These are phyloP conservation scores for Sarcophaga bullata DNA, from an alignment of 1,140 invertebrate genomes.

Conservation along the genomic window DNA sequence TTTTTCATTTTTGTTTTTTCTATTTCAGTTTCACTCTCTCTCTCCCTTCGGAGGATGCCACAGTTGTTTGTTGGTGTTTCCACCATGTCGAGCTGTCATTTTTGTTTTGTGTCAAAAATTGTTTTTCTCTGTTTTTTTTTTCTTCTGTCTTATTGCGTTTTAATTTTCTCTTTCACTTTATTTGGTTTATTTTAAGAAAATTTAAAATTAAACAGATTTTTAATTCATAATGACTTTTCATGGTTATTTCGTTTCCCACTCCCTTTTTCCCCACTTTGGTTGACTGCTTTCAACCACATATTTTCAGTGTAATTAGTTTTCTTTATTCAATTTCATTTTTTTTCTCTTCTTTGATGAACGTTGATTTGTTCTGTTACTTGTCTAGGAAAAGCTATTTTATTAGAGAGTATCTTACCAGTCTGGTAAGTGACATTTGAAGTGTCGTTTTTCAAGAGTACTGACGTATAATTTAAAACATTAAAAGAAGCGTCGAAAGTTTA, in stretches of 20 bases:
- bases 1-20: not conserved
- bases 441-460: no score
- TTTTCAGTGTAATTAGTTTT: conserved; percentile 41
- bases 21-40: no score
- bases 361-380: no score
- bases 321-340: not conserved
- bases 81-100: conserved; percentile 35
- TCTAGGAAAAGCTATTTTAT: no score
- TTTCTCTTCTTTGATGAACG: not conserved
- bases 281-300: not conserved
- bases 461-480: no score
- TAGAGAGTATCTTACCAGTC: no score
- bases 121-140: not conserved
- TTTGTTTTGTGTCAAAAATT: conserved; percentile 34
- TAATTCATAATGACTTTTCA: conserved; percentile 31
- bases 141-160: not conserved
- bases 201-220: conserved; percentile 40
- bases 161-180: not conserved
- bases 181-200: not conserved
- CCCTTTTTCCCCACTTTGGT: no score
- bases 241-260: conserved; percentile 1
- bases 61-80: not conserved
- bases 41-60: no score
- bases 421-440: no score
- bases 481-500: no score